phyloP scores from a whole-genome alignment of 1,140 invertebrate genomes.

The Oedothorax gibbosus region DNA sequence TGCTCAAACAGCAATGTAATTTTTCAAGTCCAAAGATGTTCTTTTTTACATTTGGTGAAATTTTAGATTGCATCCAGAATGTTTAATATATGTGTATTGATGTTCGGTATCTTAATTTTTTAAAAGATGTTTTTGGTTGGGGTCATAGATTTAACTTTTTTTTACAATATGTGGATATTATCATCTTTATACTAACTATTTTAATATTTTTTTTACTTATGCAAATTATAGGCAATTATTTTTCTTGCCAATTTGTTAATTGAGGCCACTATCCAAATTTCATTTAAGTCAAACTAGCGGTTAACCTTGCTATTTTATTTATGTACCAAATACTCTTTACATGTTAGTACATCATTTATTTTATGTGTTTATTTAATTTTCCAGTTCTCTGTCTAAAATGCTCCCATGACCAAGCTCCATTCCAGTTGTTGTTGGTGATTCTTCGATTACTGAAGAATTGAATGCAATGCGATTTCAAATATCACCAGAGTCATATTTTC shows the following conservation, averaged over 20 bases:
- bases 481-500: constrained; percentile 91
- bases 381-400: constrained; percentile 43
- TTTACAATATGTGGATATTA: not conserved
- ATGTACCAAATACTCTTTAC: not conserved
- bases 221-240: not conserved
- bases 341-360: not conserved
- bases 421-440: constrained; percentile 77
- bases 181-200: not conserved
- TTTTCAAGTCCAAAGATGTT: too few relatives aligned
- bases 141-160: not conserved
- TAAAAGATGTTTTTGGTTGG: too few relatives aligned
- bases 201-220: not conserved
- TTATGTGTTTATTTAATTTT: not conserved
- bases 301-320: not conserved
- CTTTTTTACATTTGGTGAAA: too few relatives aligned
- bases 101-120: too few relatives aligned
- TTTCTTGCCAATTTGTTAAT: not conserved
- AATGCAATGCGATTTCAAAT: constrained; percentile 87
- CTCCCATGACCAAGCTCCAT: constrained; percentile 58
- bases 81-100: too few relatives aligned
- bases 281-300: not conserved
- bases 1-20: too few relatives aligned
- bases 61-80: too few relatives aligned
- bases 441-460: constrained; percentile 85
- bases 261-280: not conserved